Conservation (phyloP, 2,797 vertebrate species). For the Euthynnus affinis region DNA sequence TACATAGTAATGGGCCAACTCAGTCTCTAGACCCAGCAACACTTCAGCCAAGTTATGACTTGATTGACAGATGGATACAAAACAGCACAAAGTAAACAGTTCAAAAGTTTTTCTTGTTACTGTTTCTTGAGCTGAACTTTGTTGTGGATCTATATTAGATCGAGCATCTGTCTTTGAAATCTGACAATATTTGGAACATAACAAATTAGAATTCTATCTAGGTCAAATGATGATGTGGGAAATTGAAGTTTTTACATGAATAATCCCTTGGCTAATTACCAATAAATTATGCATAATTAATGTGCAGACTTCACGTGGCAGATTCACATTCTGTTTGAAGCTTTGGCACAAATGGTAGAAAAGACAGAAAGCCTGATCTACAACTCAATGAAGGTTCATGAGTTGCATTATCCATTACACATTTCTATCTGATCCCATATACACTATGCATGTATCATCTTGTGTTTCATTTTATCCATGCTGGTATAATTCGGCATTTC, state of each 20-base stretch:
- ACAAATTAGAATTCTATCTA: not conserved
- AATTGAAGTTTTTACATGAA: constrained; percentile 3
- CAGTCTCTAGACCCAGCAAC: constrained; percentile 11
- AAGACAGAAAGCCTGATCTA: no score
- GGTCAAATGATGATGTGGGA: constrained; percentile 10
- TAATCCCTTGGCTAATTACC: constrained; percentile 25
- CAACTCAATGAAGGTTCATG: no score
- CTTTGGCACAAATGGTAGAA: constrained; percentile 26
- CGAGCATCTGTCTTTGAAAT: constrained; percentile 9
- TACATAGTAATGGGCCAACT: constrained; percentile 54
- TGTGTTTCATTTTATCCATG: no score
- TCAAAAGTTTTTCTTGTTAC: not conserved
- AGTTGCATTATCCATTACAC: no score
- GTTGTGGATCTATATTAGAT: not conserved
- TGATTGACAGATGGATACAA: constrained; percentile 48
- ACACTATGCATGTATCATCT: no score
- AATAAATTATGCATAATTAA: constrained; percentile 25
- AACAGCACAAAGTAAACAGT: not conserved
- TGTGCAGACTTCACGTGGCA: constrained; percentile 2
- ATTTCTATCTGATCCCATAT: no score
- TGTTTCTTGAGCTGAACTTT: constrained; percentile 3
- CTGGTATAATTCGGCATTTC: no score
- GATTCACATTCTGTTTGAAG: constrained; percentile 32
- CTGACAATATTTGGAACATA: constrained; percentile 16
- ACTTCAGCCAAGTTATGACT: constrained; percentile 31